Conservation (phyloP, 2,113 vertebrate species). For the Passer montanus region DNA sequence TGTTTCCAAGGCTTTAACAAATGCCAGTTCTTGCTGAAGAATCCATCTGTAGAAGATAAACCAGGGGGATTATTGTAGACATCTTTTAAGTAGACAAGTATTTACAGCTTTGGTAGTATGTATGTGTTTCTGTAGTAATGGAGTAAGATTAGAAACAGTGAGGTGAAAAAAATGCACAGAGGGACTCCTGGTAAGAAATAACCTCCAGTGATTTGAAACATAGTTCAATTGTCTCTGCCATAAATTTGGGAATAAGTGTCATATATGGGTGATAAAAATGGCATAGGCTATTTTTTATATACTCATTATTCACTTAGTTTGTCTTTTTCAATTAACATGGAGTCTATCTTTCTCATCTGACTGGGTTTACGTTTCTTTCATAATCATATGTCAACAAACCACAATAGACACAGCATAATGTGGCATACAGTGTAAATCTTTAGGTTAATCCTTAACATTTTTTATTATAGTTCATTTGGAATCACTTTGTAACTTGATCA, state of each 20-base stretch:
- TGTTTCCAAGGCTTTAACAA: not conserved
- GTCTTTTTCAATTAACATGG: slow-evolving; percentile 78
- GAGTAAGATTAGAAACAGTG: slow-evolving; percentile 46
- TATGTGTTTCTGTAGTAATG: slow-evolving; percentile 28
- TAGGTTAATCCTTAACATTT: slow-evolving; percentile 56
- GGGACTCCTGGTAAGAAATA: slow-evolving; percentile 60
- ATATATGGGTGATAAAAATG: slow-evolving; percentile 76
- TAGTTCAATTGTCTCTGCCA: slow-evolving; percentile 72
- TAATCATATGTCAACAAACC: slow-evolving; percentile 72
- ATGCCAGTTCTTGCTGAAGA: slow-evolving; percentile 13
- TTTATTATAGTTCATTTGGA: slow-evolving; percentile 64
- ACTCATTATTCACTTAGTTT: slow-evolving; percentile 79
- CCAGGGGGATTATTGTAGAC: not conserved
- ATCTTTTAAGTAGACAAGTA: slow-evolving; percentile 10
- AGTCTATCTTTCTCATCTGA: slow-evolving; percentile 74
- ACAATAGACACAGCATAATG: slow-evolving; percentile 56
- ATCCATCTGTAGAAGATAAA: slow-evolving; percentile 30
- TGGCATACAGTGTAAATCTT: slow-evolving; percentile 68
- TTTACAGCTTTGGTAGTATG: slow-evolving; percentile 38
- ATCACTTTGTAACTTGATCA: slow-evolving; percentile 65
- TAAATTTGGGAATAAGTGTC: slow-evolving; percentile 80
- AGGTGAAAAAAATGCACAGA: slow-evolving; percentile 50
- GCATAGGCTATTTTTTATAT: slow-evolving; percentile 77
- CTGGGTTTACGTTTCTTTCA: slow-evolving; percentile 75
- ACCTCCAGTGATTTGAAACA: slow-evolving; percentile 72